Conservation (phyloP, 2,888 invertebrate genomes). For the Epicampocera succincta region DNA sequence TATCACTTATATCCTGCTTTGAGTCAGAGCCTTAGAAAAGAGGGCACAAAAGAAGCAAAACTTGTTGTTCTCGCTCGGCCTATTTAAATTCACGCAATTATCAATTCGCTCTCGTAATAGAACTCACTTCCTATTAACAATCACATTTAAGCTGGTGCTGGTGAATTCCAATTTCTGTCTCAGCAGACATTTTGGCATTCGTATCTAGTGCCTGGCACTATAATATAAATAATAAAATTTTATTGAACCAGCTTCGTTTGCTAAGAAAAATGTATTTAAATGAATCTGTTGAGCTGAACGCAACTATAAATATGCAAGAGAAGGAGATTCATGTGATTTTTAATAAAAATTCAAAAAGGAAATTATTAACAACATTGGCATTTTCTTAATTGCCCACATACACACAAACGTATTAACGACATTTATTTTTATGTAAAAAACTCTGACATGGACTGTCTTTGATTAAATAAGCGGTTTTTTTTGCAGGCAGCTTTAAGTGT, state of each 20-base stretch:
- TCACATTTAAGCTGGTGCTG: conserved; percentile 15
- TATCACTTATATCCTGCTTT: no score
- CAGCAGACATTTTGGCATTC: conserved; percentile 45
- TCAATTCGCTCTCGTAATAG: no score
- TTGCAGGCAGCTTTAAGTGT: not conserved
- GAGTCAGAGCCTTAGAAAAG: no score
- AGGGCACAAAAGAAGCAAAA: no score
- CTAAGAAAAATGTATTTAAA: conserved; percentile 28
- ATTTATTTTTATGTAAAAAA: conserved; percentile 4
- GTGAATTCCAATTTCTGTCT: conserved; percentile 35
- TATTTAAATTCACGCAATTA: no score
- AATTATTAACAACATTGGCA: conserved; percentile 54
- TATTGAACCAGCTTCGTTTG: conserved; percentile 46
- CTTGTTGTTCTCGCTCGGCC: no score
- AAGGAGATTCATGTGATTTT: conserved; percentile 45
- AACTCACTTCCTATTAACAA: not conserved
- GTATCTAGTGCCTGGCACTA: conserved; percentile 6
- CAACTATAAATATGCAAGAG: conserved; percentile 39
- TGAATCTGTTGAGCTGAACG: conserved; percentile 7
- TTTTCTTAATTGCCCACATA: conserved; percentile 56
- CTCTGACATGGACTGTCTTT: not conserved
- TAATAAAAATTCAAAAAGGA: conserved; percentile 2
- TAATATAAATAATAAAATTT: conserved; percentile 52
- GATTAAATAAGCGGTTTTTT: not conserved
- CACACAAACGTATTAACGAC: conserved; percentile 3